Evolutionary conservation across 2,797 vertebrate genomes (phyloP), one percentile per base, ranked within the genome.

Genomic region (Orestias chungarensis): DNA sequence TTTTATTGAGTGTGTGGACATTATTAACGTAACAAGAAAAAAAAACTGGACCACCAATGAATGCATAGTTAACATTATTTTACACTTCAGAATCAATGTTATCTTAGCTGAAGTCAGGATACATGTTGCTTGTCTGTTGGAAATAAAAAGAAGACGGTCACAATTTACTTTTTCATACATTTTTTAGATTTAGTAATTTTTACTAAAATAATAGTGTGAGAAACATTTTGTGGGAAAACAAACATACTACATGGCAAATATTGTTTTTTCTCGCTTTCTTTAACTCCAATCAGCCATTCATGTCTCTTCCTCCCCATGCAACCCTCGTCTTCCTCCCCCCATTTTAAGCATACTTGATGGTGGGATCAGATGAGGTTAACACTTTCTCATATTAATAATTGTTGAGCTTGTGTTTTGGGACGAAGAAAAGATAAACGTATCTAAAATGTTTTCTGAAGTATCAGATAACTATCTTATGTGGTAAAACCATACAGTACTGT

Each of bases 351-450:
- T 73, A 66, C 64, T 86, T 82, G 75, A 86, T 88, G 83, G 71
- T 74, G 78, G 71, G 83, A 75, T 86, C 77, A 81, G 80, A 82
- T 75, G 65, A 81, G 90, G 90, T 90, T 82, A 89, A 73, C 71
- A 67, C 78, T 81, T 88, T 90, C 88, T 84, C 82, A 90, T 86
- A 90, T 90, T 82, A 89, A 89, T 82, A 90, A 70, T 57, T 44
- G 55, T 84, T 82, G 31, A 71, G 59, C 47, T 73, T 68, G 69
- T 25, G 6, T 52, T 67, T 70, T 35, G 44, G 82, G 68, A 76
- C 40, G 47, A 66, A 72, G 44, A 35, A 79, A 82, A 72, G 20
- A 85, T 79, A 65, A 71, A 80, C 64, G 23, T 77, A 78, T 73
- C 70, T 76, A 77, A 64, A 75, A 44, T 65, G 49, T 64, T 33